These are phyloP conservation scores for Emydura subglobosa DNA, from an alignment of 2,113 vertebrate species.

Conservation along the genomic window DNA sequence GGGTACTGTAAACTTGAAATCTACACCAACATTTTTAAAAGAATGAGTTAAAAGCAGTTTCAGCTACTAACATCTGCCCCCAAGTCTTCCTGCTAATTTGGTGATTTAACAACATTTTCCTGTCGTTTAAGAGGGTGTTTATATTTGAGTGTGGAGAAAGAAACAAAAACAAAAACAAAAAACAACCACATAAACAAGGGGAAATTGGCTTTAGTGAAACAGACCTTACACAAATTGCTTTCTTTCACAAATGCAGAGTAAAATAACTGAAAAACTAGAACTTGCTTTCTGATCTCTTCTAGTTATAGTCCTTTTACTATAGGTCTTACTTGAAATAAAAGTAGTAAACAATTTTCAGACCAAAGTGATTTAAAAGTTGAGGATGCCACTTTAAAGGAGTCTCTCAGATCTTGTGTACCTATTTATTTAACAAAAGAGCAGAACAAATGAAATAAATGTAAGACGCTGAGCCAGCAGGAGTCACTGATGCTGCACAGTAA, in stretches of 20 bases:
- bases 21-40: not conserved
- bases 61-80: not conserved
- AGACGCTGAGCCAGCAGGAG: slow-evolving; percentile 47
- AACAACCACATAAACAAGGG: not conserved
- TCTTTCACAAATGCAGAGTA: not conserved
- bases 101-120: not conserved
- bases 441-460: not conserved
- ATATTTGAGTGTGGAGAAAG: not conserved
- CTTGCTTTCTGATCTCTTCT: not conserved
- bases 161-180: not conserved
- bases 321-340: not conserved
- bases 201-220: not conserved
- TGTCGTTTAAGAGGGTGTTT: not conserved
- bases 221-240: not conserved
- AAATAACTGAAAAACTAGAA: not conserved
- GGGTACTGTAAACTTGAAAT: not conserved
- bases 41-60: not conserved
- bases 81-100: not conserved
- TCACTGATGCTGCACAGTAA: slow-evolving; percentile 42
- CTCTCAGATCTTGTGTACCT: not conserved
- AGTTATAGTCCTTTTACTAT: not conserved
- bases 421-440: not conserved
- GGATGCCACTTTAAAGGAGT: not conserved
- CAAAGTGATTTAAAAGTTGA: not conserved
- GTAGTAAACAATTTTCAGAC: not conserved